These are phyloP conservation scores for Orchesella cincta DNA, from an alignment of 1,140 invertebrate species.

Conservation along the genomic window DNA sequence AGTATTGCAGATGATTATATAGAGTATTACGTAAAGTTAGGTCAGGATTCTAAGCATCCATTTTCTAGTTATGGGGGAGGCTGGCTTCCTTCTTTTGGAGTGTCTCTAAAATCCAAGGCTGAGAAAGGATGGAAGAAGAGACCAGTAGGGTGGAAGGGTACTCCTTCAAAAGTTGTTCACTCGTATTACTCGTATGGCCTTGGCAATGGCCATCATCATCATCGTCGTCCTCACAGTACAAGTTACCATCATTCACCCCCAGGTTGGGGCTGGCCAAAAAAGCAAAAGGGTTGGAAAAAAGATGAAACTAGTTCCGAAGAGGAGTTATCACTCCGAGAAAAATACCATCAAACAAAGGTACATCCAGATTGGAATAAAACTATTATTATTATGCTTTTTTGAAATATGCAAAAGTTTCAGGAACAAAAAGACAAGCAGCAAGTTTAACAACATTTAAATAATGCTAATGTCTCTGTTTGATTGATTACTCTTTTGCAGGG, in stretches of 20 bases:
- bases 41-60: neutral
- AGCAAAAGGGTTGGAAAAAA: slow-evolving; percentile 2
- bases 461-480: too few relatives aligned
- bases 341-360: neutral
- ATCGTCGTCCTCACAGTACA: neutral
- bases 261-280: neutral
- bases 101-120: slow-evolving; percentile 8
- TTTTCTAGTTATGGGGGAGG: neutral
- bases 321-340: neutral
- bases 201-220: too few relatives aligned
- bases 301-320: neutral
- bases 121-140: neutral
- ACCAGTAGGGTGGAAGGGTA: neutral
- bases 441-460: too few relatives aligned
- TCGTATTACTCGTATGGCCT: too few relatives aligned
- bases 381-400: too few relatives aligned
- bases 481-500: neutral
- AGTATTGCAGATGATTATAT: slow-evolving; percentile 10
- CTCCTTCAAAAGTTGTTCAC: too few relatives aligned
- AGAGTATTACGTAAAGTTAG: slow-evolving; percentile 23
- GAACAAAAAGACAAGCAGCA: too few relatives aligned
- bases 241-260: slow-evolving; percentile 13
- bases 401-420: too few relatives aligned
- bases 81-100: neutral
- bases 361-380: neutral